Evolutionary conservation across 2,113 vertebrate species (phyloP), one percentile per base, ranked within the genome.

Genomic region (Amazona guildingii): DNA sequence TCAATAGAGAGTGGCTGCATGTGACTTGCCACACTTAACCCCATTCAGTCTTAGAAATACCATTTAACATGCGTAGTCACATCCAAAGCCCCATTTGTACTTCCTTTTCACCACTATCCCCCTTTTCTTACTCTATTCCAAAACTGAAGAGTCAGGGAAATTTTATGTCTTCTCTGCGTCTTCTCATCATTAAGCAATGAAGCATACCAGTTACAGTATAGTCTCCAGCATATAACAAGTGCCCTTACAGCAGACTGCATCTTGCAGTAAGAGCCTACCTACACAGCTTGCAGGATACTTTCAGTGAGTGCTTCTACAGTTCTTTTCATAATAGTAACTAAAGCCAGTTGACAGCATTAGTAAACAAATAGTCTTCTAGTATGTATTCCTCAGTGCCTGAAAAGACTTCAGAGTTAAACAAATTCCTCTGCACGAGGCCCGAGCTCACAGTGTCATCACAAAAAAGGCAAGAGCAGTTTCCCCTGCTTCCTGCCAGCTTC

Each of bases 21-120:
- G 10, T 49, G 66, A 85, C 20, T 35, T 63, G 31, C 18, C 59
- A 86, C 1, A 1, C n/a, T 66, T 86, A 62, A 66, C 13, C 21
- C n/a, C 59, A 54, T 27, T 11, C 52, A 54, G 43, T 19, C 19
- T 35, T 49, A 54, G 48, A 64, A 88, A 69, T 16, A 14, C 29
- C 82, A 61, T 17, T 63, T 27, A 70, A 25, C 15, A 20, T 1
- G 0, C 0, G 0, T 14, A 61, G 24, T n/a, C 46, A 20, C 1
- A 3, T 20, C 39, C 61, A 70, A 54, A 67, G 35, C 13, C 37
- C 15, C 19, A 35, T 27, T 88, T 86, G 37, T 72, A 55, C 46
- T 29, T 81, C 29, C 14, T 35, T 90, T 83, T 73, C 41, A 62
- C 13, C 33, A 41, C n/a, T 41, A 11, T 10, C 25, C 6, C 21